Evolutionary conservation across 2,888 invertebrate genomes (phyloP).

Genomic region (Spilosoma lubricipeda): DNA sequence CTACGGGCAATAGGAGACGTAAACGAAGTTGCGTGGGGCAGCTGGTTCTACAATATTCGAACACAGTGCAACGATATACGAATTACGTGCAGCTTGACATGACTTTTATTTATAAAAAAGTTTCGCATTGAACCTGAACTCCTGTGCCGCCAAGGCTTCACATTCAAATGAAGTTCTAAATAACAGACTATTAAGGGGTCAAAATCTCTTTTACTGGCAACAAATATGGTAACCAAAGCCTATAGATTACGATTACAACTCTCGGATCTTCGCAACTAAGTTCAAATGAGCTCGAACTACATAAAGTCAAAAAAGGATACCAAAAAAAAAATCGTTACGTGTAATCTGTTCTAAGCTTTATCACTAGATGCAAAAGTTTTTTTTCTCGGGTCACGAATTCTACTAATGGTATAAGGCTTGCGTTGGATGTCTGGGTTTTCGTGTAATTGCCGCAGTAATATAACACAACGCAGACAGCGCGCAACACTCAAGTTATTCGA

Average conservation of each 20-base stretch:
- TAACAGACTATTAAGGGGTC: background rate
- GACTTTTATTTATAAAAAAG: background rate
- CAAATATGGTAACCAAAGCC: background rate
- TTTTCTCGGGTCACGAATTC: background rate
- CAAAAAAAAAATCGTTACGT: background rate
- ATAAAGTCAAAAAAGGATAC: background rate
- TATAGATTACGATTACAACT: background rate
- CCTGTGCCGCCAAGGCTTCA: too few species aligned
- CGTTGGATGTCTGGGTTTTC: background rate
- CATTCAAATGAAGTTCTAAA: background rate
- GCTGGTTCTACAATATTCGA: too few species aligned
- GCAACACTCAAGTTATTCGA: background rate
- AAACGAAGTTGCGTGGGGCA: too few species aligned
- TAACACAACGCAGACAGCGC: background rate
- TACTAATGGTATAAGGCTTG: background rate
- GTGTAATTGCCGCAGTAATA: background rate
- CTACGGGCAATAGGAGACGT: too few species aligned
- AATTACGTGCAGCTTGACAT: background rate
- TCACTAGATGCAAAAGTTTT: background rate
- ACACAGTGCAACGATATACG: background rate
- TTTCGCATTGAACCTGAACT: too few species aligned
- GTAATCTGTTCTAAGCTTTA: background rate
- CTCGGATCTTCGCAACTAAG: background rate
- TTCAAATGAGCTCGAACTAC: background rate
- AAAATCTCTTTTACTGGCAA: background rate